These are phyloP conservation scores for Lepidurus packardi DNA, from an alignment of 1,140 invertebrate species.

Conservation along the genomic window DNA sequence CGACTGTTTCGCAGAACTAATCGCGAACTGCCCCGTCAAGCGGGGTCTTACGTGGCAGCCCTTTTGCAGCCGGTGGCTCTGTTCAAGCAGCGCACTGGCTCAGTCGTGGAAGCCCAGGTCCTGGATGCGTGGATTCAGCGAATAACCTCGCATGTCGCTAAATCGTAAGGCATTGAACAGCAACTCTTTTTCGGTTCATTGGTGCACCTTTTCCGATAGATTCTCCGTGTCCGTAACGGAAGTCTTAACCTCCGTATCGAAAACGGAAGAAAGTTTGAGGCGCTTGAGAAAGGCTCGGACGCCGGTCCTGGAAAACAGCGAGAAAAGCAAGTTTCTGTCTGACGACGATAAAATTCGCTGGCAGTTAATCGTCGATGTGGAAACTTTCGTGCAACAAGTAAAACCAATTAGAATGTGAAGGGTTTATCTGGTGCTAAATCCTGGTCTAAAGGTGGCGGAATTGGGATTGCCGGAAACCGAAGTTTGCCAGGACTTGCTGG, in stretches of 20 bases:
- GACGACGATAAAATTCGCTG: slow-evolving; percentile 92
- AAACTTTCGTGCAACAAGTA: slow-evolving; percentile 44
- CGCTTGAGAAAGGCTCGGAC: slow-evolving; percentile 79
- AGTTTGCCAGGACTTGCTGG: neutral
- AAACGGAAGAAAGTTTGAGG: slow-evolving; percentile 86
- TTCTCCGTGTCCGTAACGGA: slow-evolving; percentile 74
- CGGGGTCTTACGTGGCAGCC: slow-evolving; percentile 68
- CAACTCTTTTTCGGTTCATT: slow-evolving; percentile 30
- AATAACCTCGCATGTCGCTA: neutral
- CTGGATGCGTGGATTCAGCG: neutral
- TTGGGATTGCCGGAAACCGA: neutral
- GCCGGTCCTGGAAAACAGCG: slow-evolving; percentile 46
- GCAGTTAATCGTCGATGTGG: slow-evolving; percentile 81
- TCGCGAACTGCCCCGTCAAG: slow-evolving; percentile 70
- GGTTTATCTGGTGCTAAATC: neutral
- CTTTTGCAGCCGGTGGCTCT: slow-evolving; percentile 55
- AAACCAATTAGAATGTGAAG: neutral
- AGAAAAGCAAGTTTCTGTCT: slow-evolving; percentile 49
- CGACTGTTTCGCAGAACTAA: slow-evolving; percentile 88
- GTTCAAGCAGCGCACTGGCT: slow-evolving; percentile 50
- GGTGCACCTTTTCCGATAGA: slow-evolving; percentile 51
- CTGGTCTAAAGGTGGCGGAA: neutral
- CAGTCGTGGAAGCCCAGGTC: neutral
- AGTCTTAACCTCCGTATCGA: slow-evolving; percentile 84
- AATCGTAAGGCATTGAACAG: neutral